phyloP scores from a whole-genome alignment of 2,888 invertebrate species.

The Girardia tigrina region DNA sequence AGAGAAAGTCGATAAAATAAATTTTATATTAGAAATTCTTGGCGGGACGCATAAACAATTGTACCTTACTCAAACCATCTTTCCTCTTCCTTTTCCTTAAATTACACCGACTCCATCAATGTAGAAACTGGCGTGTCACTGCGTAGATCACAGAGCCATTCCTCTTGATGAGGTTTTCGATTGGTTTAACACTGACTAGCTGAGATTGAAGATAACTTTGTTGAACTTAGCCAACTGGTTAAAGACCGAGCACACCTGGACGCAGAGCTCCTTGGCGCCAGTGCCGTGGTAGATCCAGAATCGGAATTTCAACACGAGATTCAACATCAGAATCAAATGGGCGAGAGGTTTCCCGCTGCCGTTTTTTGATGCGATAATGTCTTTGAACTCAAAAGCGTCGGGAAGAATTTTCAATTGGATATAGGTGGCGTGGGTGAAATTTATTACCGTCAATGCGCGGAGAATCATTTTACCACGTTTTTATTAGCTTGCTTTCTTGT shows the following conservation, averaged over 20 bases:
- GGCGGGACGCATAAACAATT: too few relatives aligned
- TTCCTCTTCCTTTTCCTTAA: too few relatives aligned
- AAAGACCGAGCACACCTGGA: not conserved
- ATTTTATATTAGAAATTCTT: too few relatives aligned
- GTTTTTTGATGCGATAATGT: slow-evolving; percentile 7
- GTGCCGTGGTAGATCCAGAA: not conserved
- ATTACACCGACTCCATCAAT: too few relatives aligned
- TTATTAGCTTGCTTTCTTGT: too few relatives aligned
- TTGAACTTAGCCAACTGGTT: not conserved
- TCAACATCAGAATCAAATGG: not conserved
- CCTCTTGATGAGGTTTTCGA: too few relatives aligned
- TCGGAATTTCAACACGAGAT: not conserved
- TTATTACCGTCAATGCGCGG: not conserved
- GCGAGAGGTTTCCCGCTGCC: not conserved
- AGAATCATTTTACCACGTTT: too few relatives aligned
- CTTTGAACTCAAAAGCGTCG: not conserved
- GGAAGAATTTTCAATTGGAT: not conserved
- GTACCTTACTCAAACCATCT: too few relatives aligned
- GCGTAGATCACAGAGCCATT: too few relatives aligned
- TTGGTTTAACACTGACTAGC: too few relatives aligned
- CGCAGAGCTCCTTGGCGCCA: not conserved
- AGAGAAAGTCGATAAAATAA: too few relatives aligned
- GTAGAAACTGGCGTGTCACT: too few relatives aligned
- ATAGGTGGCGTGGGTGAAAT: not conserved
- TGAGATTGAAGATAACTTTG: not conserved